A percentile compares a stretch with the other conserved stretches of the same genome.
These are phyloP conservation scores for Anorthoa munda DNA, from an alignment of 2,888 invertebrate species.

Conservation along the genomic window DNA sequence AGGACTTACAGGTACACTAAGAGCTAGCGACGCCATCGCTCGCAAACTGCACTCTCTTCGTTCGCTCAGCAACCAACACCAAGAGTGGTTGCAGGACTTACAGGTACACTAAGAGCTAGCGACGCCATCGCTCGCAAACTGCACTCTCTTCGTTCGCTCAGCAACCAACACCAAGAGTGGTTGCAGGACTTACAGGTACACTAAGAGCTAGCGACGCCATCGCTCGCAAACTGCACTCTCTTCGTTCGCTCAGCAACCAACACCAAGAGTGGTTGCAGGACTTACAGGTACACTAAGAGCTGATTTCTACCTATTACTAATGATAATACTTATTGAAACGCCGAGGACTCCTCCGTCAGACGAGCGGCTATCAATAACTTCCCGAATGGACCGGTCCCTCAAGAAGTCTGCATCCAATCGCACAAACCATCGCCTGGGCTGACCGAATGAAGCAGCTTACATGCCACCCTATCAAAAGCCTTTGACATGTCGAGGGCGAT, in stretches of 20 bases:
- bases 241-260: constrained; percentile 92
- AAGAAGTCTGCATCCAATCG: too few species aligned
- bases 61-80: constrained; percentile 92
- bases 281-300: constrained; percentile 72
- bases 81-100: constrained; percentile 91
- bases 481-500: too few species aligned
- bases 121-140: constrained; percentile 93
- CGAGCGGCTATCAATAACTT: too few species aligned
- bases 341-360: too few species aligned
- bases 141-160: constrained; percentile 91
- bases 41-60: constrained; percentile 92
- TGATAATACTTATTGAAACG: too few species aligned
- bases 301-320: too few species aligned
- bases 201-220: constrained; percentile 94
- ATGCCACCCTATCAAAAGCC: too few species aligned
- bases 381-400: too few species aligned
- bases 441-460: too few species aligned
- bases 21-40: constrained; percentile 93
- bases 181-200: constrained; percentile 86
- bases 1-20: constrained; percentile 82
- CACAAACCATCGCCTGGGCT: too few species aligned
- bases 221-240: constrained; percentile 91
- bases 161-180: constrained; percentile 93
- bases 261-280: constrained; percentile 92
- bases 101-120: constrained; percentile 91